These are phyloP conservation scores for Taurulus bubalis DNA, from an alignment of 2,113 vertebrate species.

Conservation along the genomic window DNA sequence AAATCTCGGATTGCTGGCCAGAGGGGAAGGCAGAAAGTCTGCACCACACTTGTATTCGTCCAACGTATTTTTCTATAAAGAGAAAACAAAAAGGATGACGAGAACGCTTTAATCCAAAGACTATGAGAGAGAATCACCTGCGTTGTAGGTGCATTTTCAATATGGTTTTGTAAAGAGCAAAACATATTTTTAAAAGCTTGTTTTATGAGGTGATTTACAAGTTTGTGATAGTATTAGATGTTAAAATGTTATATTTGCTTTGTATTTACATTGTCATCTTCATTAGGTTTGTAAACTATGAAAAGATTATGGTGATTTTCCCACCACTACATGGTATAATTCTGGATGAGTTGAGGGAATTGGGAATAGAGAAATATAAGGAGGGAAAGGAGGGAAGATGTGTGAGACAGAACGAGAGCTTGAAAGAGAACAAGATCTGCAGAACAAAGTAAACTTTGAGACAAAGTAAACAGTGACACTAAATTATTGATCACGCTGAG, in stretches of 20 bases:
- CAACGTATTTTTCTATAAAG: constrained; percentile 60
- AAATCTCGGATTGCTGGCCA: constrained; percentile 86
- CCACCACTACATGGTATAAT: not conserved
- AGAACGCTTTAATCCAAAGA: not conserved
- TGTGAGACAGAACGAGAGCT: constrained; percentile 22
- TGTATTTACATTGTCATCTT: not conserved
- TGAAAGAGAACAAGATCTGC: constrained; percentile 12
- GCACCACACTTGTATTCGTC: constrained; percentile 87
- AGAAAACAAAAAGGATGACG: not conserved
- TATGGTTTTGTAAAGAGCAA: not conserved
- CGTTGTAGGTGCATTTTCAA: not conserved
- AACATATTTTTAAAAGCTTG: not conserved
- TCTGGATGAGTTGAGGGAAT: constrained; percentile 29
- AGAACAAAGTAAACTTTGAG: constrained; percentile 33
- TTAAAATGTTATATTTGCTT: not conserved
- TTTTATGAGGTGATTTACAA: not conserved
- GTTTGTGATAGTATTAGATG: not conserved
- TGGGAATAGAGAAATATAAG: constrained; percentile 8
- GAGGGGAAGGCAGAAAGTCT: constrained; percentile 92
- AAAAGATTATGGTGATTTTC: not conserved
- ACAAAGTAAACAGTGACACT: constrained; percentile 43
- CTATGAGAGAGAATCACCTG: not conserved
- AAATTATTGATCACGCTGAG: constrained; percentile 28
- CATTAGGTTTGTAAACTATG: not conserved
- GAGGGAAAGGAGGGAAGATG: not conserved